A percentile compares a stretch with the other conserved stretches of the same genome.
These are phyloP conservation scores for Eudemis profundana DNA, from an alignment of 2,888 invertebrate species.

Conservation along the genomic window DNA sequence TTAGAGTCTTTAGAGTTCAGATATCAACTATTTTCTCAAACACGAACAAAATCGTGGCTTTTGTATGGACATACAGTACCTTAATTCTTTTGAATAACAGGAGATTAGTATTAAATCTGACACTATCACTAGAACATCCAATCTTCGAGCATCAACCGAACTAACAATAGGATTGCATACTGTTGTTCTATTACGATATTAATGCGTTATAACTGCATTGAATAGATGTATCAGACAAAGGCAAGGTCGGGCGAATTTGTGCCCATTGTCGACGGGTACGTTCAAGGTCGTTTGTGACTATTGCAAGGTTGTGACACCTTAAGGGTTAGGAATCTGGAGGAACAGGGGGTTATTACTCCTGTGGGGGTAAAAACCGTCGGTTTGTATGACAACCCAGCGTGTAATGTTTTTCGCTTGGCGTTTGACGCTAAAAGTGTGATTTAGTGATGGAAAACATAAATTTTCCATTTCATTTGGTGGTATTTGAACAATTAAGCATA, in stretches of 20 bases:
- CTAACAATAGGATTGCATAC: slow-evolving; percentile 25
- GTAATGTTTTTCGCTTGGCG: no score
- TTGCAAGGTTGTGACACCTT: neutral
- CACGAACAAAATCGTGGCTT: no score
- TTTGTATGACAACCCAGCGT: no score
- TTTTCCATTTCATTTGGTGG: no score
- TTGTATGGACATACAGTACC: neutral
- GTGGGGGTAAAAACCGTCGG: no score
- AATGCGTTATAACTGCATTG: slow-evolving; percentile 34
- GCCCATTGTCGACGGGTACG: slow-evolving; percentile 28
- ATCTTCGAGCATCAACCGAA: slow-evolving; percentile 19
- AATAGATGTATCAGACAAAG: slow-evolving; percentile 24
- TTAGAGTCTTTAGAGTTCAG: no score
- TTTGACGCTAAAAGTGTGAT: no score
- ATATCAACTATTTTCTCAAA: no score
- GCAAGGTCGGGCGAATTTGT: slow-evolving; percentile 34
- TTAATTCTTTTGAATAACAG: neutral
- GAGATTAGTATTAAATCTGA: neutral
- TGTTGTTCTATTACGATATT: slow-evolving; percentile 24
- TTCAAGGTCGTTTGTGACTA: slow-evolving; percentile 3
- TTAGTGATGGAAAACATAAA: no score
- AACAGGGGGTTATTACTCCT: no score
- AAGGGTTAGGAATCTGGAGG: neutral
- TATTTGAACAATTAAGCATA: no score
- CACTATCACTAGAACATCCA: slow-evolving; percentile 7